Evolutionary conservation across 2,888 invertebrate genomes (phyloP), one percentile per base, ranked within the genome.

Genomic region (Orthonevra nobilis): DNA sequence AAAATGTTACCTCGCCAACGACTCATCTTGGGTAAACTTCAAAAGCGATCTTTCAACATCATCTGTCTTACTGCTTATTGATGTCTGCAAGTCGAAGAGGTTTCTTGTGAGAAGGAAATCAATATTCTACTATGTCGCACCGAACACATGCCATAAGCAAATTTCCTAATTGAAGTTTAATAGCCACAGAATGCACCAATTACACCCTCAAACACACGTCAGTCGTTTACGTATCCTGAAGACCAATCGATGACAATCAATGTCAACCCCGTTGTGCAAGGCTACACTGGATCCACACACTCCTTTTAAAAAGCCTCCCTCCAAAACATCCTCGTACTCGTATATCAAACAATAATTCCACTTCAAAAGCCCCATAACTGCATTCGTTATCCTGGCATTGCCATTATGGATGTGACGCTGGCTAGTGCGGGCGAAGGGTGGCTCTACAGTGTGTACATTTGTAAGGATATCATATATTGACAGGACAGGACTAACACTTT

Each of bases 401-500:
- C 20, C 23, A 42, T 42, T 52, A 32, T 23, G 10, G 38, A 50
- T 30, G 30, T n/a, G 30, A 38, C 10, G 12, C 19, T 7, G 12
- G 15, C 17, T 3, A 3, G 1, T 6, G 38, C 2, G 7, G 28
- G 1, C 20, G 10, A 4, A 12, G 26, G 3, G 3, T 4, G 5
- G 26, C n/a, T 19, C 7, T 10, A 7, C 12, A 14, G 17, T 3
- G 40, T 64, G 58, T 44, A 44, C 63, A 70, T 70, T 77, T 64
- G 70, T 70, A 70, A 70, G 58, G 58, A 64, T 70, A 77, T 77
- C 63, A 64, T 63, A n/a, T n/a, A 77, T 70, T 70, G 75, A 77
- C 63, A 77, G 63, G 23, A 58, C 36, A 26, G n/a, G 50, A 77
- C 75, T 77, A 64, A 64, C 63, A 38, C 52, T 77, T 70, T 64